A percentile compares a stretch with the other conserved stretches of the same genome.
Evolutionary conservation across 2,888 invertebrate genomes (phyloP).

Genomic region (Clistopyga incitator): DNA sequence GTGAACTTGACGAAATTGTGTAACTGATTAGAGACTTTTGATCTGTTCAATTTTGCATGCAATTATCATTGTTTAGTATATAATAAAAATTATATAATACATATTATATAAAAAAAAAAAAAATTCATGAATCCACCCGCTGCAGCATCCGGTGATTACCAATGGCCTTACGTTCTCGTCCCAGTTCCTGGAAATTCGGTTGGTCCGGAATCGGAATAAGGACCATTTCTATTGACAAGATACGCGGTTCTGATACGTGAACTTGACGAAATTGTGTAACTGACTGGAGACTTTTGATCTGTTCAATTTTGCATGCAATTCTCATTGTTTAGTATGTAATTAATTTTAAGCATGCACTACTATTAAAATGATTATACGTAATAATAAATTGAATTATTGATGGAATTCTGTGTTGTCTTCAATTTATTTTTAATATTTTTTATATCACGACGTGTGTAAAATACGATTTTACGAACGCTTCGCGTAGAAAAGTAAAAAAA

Average conservation of each 20-base stretch:
- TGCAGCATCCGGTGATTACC: not conserved
- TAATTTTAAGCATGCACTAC: constrained; percentile 2
- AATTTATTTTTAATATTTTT: too few species aligned
- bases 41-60: not conserved
- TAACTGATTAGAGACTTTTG: not conserved
- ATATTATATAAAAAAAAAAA: too few species aligned
- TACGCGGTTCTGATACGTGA: not conserved
- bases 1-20: not conserved
- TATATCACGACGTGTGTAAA: too few species aligned
- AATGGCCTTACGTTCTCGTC: constrained; percentile 13
- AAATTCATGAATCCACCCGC: too few species aligned
- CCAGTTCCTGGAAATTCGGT: constrained; percentile 15
- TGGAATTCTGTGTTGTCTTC: not conserved
- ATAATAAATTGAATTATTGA: not conserved
- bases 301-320: not conserved
- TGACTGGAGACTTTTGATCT: not conserved
- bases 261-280: not conserved
- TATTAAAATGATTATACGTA: constrained; percentile 28
- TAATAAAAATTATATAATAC: too few species aligned
- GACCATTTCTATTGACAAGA: not conserved
- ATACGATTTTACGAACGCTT: too few species aligned
- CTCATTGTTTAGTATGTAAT: not conserved
- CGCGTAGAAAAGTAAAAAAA: too few species aligned
- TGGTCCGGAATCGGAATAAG: not conserved
- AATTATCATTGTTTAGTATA: not conserved